phyloP scores from a whole-genome alignment of 1,140 invertebrate genomes.

The Magallana angulata region DNA sequence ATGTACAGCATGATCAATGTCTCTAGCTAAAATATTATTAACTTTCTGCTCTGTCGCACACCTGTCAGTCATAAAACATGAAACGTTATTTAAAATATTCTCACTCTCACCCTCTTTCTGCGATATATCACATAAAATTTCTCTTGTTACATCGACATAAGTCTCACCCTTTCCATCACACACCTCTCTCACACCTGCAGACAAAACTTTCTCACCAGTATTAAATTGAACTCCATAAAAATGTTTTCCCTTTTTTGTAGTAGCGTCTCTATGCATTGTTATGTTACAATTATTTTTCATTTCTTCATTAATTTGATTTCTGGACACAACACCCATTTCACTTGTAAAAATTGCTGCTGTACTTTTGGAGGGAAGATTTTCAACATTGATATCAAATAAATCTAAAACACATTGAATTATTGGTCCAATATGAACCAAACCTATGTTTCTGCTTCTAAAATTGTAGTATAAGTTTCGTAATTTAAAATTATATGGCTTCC shows the following conservation, averaged over 20 bases:
- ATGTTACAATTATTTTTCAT: neutral
- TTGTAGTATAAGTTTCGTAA: conserved; percentile 2
- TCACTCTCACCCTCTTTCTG: too few relatives aligned
- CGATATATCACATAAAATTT: too few relatives aligned
- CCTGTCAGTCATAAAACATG: neutral
- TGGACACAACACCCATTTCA: neutral
- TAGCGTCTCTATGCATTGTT: conserved; percentile 45
- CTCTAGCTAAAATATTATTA: conserved; percentile 16
- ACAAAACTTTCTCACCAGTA: neutral
- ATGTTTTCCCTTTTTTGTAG: conserved; percentile 44
- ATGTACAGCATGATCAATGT: neutral
- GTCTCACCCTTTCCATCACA: too few relatives aligned
- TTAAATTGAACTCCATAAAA: conserved; percentile 48
- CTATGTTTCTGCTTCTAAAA: conserved; percentile 21
- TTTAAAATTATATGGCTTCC: conserved; percentile 31
- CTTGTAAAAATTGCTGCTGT: conserved; percentile 15
- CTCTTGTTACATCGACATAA: too few relatives aligned
- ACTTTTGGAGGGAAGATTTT: neutral
- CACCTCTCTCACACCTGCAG: conserved; percentile 25
- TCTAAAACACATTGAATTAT: neutral
- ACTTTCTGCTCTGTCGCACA: conserved; percentile 35
- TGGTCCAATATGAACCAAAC: neutral
- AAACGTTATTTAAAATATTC: too few relatives aligned
- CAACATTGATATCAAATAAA: conserved; percentile 5
- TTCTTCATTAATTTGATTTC: conserved; percentile 21